Evolutionary conservation across 2,113 vertebrate species (phyloP), one percentile per base, ranked within the genome.

Genomic region (Melanostigma gelatinosum): DNA sequence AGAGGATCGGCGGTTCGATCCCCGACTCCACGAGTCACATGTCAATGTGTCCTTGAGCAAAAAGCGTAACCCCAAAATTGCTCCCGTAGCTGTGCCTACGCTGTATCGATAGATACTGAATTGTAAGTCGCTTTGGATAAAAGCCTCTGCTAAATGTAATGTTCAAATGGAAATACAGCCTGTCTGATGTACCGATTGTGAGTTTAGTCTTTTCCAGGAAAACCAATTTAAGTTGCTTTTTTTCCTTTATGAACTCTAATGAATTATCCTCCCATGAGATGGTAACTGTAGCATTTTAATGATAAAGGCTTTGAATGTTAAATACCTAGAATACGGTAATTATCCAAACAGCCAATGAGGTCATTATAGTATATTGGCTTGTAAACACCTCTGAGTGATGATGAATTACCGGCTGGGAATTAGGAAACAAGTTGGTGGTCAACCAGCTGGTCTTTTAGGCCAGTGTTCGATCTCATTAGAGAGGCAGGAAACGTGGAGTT

Each of bases 351-450:
- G 66, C 36, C 54, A 85, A 12, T 48, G 12, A 57, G 46, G 62
- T 66, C 11, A 70, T 52, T 72, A 36, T 2, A 4, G 46, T 70
- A 75, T 52, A 77, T 60, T 76, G 52, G 60, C 76, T 72, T n/a
- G 20, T 83, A 83, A 85, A 81, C 34, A 80, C 29, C n/a, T 50
- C 48, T 80, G 46, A 8, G 24, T 61, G 8, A 40, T 77, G 69
- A 24, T 83, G 36, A 86, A 65, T 72, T 81, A 63, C 34, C 69
- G 79, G 58, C 83, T 75, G 81, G 77, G 73, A 89, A 79, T 85
- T 38, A 80, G 71, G 42, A 89, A 85, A 82, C 57, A 62, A 66
- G 18, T 24, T 69, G 32, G 27, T 48, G 6, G 77, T 79, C 55
- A 64, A 61, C 12, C 44, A 65, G 34, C 0, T 48, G 22, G 11